phyloP scores from a whole-genome alignment of 2,888 invertebrate genomes.

The Parascotia fuliginaria region DNA sequence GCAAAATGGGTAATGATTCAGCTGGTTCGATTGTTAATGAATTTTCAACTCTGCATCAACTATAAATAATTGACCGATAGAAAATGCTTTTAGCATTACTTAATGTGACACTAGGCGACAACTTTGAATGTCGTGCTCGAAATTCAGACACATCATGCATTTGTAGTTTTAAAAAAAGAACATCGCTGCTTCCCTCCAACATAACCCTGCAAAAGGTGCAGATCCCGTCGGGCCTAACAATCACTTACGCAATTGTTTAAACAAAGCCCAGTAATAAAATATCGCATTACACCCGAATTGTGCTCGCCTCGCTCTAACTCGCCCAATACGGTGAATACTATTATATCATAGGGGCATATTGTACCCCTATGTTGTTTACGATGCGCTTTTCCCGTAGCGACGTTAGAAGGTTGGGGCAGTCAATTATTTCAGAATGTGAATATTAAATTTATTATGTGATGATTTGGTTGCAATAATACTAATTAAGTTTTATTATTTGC shows the following conservation, averaged over 20 bases:
- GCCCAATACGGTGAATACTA: constrained; percentile 60
- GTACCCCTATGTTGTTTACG: constrained; percentile 38
- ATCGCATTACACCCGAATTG: constrained; percentile 75
- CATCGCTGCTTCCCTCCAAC: constrained; percentile 37
- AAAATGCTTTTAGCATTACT: no score
- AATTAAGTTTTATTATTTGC: constrained; percentile 3
- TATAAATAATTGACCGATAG: no score
- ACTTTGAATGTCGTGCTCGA: no score
- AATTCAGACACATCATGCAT: neutral
- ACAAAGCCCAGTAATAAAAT: constrained; percentile 81
- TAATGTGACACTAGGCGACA: no score
- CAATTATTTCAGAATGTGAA: constrained; percentile 40
- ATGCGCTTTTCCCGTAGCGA: constrained; percentile 47
- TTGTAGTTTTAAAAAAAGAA: constrained; percentile 8
- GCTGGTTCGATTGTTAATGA: no score
- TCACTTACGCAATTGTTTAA: constrained; percentile 85
- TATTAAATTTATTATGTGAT: constrained; percentile 29
- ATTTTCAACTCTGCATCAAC: no score
- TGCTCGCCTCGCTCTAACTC: constrained; percentile 68
- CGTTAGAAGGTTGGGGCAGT: constrained; percentile 41
- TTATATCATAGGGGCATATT: constrained; percentile 44
- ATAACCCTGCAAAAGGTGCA: constrained; percentile 66
- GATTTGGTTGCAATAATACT: constrained; percentile 29
- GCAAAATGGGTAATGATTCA: no score
- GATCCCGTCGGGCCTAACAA: constrained; percentile 64